Evolutionary conservation across 2,797 vertebrate species (phyloP).

Genomic region (Meriones psammophilus): DNA sequence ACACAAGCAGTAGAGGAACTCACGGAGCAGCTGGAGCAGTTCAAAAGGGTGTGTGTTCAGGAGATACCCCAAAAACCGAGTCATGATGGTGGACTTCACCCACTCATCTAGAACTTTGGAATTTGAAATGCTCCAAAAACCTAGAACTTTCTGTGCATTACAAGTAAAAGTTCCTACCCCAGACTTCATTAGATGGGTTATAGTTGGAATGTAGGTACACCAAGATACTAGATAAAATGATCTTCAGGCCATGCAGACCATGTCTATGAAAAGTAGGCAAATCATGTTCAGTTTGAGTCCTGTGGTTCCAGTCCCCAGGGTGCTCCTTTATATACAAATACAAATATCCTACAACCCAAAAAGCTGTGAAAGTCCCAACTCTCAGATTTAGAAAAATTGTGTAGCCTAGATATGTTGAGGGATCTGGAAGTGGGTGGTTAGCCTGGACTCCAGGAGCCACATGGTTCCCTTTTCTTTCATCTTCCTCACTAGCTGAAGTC

Average conservation of each 20-base stretch:
- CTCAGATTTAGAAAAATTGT: not conserved
- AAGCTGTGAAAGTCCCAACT: not conserved
- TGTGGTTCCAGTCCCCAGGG: not conserved
- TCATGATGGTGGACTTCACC: accelerated
- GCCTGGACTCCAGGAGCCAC: not conserved
- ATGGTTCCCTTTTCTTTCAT: not conserved
- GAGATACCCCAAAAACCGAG: accelerated
- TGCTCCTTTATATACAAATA: not conserved
- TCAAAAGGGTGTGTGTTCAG: slow-evolving; percentile 91
- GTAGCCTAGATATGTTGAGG: no score
- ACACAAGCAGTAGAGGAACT: slow-evolving; percentile 95
- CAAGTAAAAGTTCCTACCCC: not conserved
- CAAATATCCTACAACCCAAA: not conserved
- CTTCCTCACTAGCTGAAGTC: not conserved
- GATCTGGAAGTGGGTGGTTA: not conserved
- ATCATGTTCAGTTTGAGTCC: not conserved
- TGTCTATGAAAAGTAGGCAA: not conserved
- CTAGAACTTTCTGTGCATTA: not conserved
- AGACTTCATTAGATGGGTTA: not conserved
- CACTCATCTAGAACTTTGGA: not conserved
- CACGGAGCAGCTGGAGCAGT: slow-evolving; percentile 96
- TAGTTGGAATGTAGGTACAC: not conserved
- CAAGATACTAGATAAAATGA: not conserved
- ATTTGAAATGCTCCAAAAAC: not conserved
- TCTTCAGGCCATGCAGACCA: not conserved